Evolutionary conservation across 2,113 vertebrate genomes (phyloP), one percentile per base, ranked within the genome.

Genomic region (Zapornia atra): DNA sequence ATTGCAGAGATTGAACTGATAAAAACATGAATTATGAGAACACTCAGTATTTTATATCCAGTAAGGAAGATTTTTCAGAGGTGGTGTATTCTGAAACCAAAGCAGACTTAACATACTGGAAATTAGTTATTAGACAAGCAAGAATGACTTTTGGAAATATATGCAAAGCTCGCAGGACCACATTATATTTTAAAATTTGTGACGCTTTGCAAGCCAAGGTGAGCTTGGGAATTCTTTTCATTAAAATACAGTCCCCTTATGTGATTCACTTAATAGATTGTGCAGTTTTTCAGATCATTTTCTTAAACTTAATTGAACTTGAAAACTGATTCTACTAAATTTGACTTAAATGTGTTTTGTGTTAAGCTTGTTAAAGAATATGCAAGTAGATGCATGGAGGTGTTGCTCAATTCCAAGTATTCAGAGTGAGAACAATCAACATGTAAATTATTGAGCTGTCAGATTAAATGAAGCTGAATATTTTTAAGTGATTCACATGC

Each of bases 361-460:
- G 14, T 70, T 72, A 89, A 81, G 31, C 28, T 89, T 19, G 1
- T 84, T 96, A 26, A 92, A 77, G 80, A 66, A 51, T 33, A 54
- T 51, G 6, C 28, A 89, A 78, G 51, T 46, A 48, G 26, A 28
- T 71, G 26, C 36, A 25, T 20, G 56, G 15, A 78, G 15, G 17
- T 75, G 25, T 46, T 84, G 25, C 34, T 92, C 18, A 91, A 86
- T 75, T 75, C 33, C 24, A 24, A 54, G 40, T 50, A 46, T 40
- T 86, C 51, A 51, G 59, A 82, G 15, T 60, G 51, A 94, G 73
- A 89, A 33, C 33, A 77, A 83, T 66, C 11, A 10, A 42, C 28
- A 46, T 54, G n/a, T 63, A 93, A 93, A 91, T 91, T 78, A 84
- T 51, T 94, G 81, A 92, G 77, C 61, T 91, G 77, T 89, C 78